phyloP scores from a whole-genome alignment of 2,888 invertebrate species.

The Petrolisthes cinctipes region DNA sequence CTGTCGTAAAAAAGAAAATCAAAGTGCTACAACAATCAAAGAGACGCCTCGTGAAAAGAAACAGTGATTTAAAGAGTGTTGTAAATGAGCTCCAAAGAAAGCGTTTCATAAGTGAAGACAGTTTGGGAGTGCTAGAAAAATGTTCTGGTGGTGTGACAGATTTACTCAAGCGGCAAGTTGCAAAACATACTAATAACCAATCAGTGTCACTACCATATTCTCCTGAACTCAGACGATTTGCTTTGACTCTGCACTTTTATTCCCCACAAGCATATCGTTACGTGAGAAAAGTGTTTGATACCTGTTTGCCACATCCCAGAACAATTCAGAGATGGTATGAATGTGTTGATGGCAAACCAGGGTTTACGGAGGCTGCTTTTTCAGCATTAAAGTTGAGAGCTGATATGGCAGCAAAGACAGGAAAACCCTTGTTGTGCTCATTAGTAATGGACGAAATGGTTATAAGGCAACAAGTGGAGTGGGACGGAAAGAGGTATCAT shows the following conservation, averaged over 20 bases:
- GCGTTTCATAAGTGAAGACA: neutral
- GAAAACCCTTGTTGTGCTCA: neutral
- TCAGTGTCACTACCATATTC: too few species aligned
- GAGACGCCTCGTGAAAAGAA: neutral
- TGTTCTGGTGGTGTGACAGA: neutral
- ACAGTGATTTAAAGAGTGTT: neutral
- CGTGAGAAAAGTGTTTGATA: conserved; percentile 6
- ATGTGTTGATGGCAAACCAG: neutral
- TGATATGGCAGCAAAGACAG: neutral
- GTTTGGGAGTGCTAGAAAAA: neutral
- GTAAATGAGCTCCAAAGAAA: neutral
- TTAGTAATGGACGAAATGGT: conserved; percentile 15
- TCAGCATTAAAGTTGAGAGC: neutral
- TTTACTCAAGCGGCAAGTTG: too few species aligned
- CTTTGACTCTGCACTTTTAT: too few species aligned
- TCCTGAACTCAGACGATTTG: too few species aligned
- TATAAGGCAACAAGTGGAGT: neutral
- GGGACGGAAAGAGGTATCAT: conserved; percentile 17
- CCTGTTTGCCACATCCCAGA: neutral
- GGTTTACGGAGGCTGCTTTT: neutral
- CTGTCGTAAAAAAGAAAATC: neutral
- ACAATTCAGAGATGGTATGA: neutral
- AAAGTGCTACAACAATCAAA: neutral
- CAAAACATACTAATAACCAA: too few species aligned
- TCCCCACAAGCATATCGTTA: conserved; percentile 17